Base-by-base conservation (phyloP, 2,113 vertebrate genomes). In the Melanotaenia duboulayi region DNA sequence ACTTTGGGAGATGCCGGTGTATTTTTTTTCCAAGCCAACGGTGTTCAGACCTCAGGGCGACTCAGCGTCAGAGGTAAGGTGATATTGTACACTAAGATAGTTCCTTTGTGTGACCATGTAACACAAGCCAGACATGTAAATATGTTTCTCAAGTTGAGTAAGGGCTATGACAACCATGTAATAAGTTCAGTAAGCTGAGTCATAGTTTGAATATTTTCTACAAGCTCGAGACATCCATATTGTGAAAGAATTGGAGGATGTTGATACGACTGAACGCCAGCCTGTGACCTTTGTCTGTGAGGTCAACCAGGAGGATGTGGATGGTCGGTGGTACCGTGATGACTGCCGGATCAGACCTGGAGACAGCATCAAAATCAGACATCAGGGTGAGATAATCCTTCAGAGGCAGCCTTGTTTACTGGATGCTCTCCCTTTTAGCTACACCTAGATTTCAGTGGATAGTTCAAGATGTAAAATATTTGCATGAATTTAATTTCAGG, bases 311-410 rank as follows among this genome's bases (percentile, higher is more conserved):
- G 94, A 95, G 0, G 96, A 99, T 24, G 94, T 97, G 11, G 93
- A 96, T 0, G 95, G 94, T 35, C 96, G 96, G 17, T 99, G 97
- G 97, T 98, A 95, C 91, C 94, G 93, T 76, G 95, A 97, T 0
- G 87, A 94, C 83, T 91, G 56, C 83, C 94, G 95, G 71, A 91
- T 99, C 50, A 94, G 94, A 78, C 82, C 92, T 11, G 91, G 94
- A 0, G 96, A 98, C 62, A 96, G 95, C 9, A 87, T 98, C 32
- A 95, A 92, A 87, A 95, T 97, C 78, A 94, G 94, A 37, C 95
- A 95, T 71, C 95, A 99, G 16, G 96, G 97, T 98, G 87, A 61
- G 84, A 59, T n/a, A 65, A 12, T 46, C 60, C 22, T 3, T 23
- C 7, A 7, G 44, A 17, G 12, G 12, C 11, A 3, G 10, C 39